A percentile compares a stretch with the other conserved stretches of the same genome.
These are phyloP conservation scores for Podotricha telesiphe DNA, from an alignment of 2,888 invertebrate species.

Conservation along the genomic window DNA sequence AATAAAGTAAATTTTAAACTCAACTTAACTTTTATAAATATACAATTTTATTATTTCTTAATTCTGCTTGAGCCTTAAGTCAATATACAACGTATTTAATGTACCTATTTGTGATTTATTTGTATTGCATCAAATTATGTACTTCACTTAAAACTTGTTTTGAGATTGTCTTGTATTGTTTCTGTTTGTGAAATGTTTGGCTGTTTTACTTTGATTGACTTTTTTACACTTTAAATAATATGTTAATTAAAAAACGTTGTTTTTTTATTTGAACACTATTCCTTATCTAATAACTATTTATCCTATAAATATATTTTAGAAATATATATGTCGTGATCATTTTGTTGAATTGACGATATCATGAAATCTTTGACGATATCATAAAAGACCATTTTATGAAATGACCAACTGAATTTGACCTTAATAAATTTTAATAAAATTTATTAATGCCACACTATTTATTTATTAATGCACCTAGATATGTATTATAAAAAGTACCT, in stretches of 20 bases:
- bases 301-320: too few species aligned
- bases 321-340: too few species aligned
- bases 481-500: too few species aligned
- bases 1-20: too few species aligned
- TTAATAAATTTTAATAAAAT: too few species aligned
- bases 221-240: conserved; percentile 28
- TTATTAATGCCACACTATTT: too few species aligned
- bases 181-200: conserved; percentile 7
- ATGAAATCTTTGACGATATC: too few species aligned
- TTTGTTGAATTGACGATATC: too few species aligned
- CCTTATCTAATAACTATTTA: too few species aligned
- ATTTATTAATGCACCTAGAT: too few species aligned
- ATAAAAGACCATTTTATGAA: too few species aligned
- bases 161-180: conserved; percentile 6
- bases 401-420: too few species aligned
- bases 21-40: neutral
- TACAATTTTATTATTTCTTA: neutral
- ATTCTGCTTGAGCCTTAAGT: neutral
- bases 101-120: neutral
- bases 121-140: neutral
- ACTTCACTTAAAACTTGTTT: neutral
- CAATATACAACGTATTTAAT: neutral
- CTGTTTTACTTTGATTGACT: conserved; percentile 10
- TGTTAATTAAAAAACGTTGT: neutral
- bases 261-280: neutral